Evolutionary conservation across 2,888 invertebrate species (phyloP), one percentile per base, ranked within the genome.

Genomic region (Harmothoe impar): DNA sequence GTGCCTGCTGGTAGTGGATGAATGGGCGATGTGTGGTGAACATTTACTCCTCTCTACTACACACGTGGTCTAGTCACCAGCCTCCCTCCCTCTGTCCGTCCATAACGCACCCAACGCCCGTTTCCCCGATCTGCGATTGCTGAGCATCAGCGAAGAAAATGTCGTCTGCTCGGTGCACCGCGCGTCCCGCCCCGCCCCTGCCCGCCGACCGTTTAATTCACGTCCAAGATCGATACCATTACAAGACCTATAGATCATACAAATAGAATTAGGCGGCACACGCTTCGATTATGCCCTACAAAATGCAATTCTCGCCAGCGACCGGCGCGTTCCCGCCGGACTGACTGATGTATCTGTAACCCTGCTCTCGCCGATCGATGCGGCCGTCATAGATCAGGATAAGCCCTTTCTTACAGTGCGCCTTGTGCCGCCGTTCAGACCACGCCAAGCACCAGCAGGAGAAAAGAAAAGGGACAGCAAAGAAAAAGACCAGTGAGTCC

Each of bases 241-340:
- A 77, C 77, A 77, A 77, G 77, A 77, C 77, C 77, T n/a, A 77
- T 77, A 77, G 77, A 29, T 77, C 77, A 77, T 77, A 77, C 77
- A 77, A 77, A 77, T 77, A 77, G 77, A 77, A 77, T 77, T 77
- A 77, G 77, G 77, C 15, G 77, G 31, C 77, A 31, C 77, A 77
- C 77, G 77, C 77, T 31, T 77, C 77, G 77, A 77, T 77, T 77
- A 77, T 77, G 77, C 77, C 77, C 77, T 20, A 77, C 77, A 31
- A 77, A 77, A 77, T 77, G 77, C 77, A 77, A 77, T 77, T 77
- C 31, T 77, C 77, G 77, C 77, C 17, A 25, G 77, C 1, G 77
- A 77, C 25, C 31, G 17, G 77, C 20, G 17, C 77, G 77, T 77
- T 31, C 29, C 31, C 29, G 29, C 17, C 77, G 77, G 77, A 5